These are phyloP conservation scores for Tauraco erythrolophus DNA, from an alignment of 2,113 vertebrate genomes.

Conservation along the genomic window DNA sequence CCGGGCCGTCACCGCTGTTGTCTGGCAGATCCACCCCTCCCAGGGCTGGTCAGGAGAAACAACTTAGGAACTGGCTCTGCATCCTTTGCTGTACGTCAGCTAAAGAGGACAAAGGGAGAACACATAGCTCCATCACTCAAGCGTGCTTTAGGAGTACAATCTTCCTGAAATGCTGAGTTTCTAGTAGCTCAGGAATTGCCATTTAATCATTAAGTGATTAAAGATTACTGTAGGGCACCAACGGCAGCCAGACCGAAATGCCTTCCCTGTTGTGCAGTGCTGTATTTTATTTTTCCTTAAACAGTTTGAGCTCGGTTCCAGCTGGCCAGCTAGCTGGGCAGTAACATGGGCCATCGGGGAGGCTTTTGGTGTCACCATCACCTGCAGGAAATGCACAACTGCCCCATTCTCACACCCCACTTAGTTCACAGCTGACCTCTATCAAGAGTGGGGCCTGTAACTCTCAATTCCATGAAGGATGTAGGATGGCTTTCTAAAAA, in stretches of 20 bases:
- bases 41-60: background rate
- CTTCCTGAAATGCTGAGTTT: background rate
- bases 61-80: background rate
- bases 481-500: background rate
- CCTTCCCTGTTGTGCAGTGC: background rate
- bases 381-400: background rate
- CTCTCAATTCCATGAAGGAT: background rate
- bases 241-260: background rate
- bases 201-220: background rate
- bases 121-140: background rate
- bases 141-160: background rate
- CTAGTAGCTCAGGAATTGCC: background rate
- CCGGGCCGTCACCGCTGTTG: background rate
- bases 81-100: background rate
- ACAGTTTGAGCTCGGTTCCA: background rate
- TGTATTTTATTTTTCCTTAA: background rate
- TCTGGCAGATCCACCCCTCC: background rate
- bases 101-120: background rate
- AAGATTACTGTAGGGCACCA: background rate
- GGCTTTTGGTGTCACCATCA: background rate
- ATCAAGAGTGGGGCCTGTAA: background rate
- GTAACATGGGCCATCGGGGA: accelerated
- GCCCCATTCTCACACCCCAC: background rate
- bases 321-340: background rate
- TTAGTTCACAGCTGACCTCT: background rate